Conservation (phyloP, 2,797 vertebrate species). For the Eurystomus glaucurus region DNA sequence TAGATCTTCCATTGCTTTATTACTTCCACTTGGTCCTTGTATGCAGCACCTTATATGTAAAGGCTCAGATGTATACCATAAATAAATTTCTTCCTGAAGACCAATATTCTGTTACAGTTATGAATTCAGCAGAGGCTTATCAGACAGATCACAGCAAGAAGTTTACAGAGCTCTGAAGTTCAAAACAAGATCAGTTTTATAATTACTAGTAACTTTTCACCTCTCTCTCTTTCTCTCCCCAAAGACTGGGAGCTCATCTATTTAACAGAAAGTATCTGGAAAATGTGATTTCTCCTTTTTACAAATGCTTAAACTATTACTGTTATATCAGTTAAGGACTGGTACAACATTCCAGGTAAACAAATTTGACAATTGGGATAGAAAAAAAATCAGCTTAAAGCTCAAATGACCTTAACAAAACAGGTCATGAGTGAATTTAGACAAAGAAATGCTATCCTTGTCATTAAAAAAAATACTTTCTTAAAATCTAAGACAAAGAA, state of each 20-base stretch:
- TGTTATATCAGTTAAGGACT: not conserved
- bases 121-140: not conserved
- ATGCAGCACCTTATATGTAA: not conserved
- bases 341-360: not conserved
- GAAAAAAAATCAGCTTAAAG: not conserved
- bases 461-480: not conserved
- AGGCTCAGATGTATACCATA: constrained; percentile 8
- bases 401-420: not conserved
- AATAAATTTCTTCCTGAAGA: not conserved
- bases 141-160: not conserved
- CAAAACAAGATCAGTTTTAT: not conserved
- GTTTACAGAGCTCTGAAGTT: not conserved
- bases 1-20: not conserved
- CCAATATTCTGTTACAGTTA: not conserved
- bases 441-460: not conserved
- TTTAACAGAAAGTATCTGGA: not conserved
- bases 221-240: not conserved
- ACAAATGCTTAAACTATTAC: not conserved
- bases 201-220: not conserved
- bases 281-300: not conserved
- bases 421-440: not conserved
- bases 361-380: not conserved
- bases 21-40: not conserved
- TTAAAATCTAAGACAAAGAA: constrained; percentile 39
- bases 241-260: not conserved